These are phyloP conservation scores for Eristalinus sepulchralis DNA, from an alignment of 2,888 invertebrate genomes.

Conservation along the genomic window DNA sequence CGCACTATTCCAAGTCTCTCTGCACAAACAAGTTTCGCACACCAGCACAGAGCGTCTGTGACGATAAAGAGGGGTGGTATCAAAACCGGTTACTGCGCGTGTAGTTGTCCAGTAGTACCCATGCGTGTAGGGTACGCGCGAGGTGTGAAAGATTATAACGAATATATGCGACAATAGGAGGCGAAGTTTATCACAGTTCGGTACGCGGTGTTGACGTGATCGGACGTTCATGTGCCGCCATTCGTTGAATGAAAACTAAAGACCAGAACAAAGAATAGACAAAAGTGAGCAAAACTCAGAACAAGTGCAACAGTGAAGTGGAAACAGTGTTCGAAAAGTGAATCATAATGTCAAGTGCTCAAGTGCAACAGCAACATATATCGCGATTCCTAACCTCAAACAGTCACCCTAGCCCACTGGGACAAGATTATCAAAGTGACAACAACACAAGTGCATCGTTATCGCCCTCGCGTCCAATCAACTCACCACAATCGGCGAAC, in stretches of 20 bases:
- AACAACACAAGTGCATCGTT: constrained; percentile 76
- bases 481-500: constrained; percentile 75
- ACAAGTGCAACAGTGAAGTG: constrained; percentile 31
- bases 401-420: constrained; percentile 73
- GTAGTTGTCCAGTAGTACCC: constrained; percentile 43
- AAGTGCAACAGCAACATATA: constrained; percentile 78
- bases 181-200: constrained; percentile 76
- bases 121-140: constrained; percentile 40
- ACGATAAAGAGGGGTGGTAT: constrained; percentile 35
- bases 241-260: constrained; percentile 15
- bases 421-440: constrained; percentile 77
- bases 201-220: constrained; percentile 76
- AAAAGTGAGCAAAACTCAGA: not conserved
- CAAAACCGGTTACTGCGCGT: constrained; percentile 32
- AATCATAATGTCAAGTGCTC: constrained; percentile 79
- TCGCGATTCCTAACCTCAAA: constrained; percentile 78
- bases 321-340: constrained; percentile 34
- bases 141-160: constrained; percentile 59
- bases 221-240: constrained; percentile 50
- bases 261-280: not conserved
- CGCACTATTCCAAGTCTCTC: constrained; percentile 14
- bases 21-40: constrained; percentile 16
- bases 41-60: constrained; percentile 50
- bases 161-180: constrained; percentile 61
- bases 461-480: constrained; percentile 75